phyloP scores from a whole-genome alignment of 2,888 invertebrate genomes.

The Cabera pusaria region DNA sequence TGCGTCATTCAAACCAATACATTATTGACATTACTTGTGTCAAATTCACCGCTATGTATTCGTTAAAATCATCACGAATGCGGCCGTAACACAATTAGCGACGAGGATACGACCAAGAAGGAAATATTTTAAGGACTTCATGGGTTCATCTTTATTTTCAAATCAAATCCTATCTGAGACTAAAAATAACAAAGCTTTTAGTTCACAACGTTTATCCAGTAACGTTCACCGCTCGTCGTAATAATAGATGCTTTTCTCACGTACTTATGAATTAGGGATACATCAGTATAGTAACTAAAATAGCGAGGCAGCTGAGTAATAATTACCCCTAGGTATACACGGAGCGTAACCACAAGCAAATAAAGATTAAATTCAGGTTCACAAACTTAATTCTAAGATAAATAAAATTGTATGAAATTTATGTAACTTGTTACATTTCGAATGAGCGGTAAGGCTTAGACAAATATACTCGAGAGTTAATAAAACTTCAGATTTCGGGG shows the following conservation, averaged over 20 bases:
- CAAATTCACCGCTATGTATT: too few relatives aligned
- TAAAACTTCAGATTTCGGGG: not conserved
- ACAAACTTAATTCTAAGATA: constrained; percentile 8
- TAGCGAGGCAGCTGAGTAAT: constrained; percentile 9
- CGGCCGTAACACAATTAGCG: too few relatives aligned
- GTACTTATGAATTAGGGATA: constrained; percentile 14
- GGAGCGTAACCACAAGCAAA: constrained; percentile 13
- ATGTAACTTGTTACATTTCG: constrained; percentile 4
- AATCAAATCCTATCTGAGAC: too few relatives aligned
- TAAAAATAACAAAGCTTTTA: too few relatives aligned
- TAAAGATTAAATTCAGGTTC: constrained; percentile 5
- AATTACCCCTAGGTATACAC: constrained; percentile 8
- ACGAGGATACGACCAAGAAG: too few relatives aligned
- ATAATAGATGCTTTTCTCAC: constrained; percentile 15
- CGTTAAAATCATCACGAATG: too few relatives aligned
- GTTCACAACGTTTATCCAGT: too few relatives aligned
- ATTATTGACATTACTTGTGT: too few relatives aligned
- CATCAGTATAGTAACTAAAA: constrained; percentile 9
- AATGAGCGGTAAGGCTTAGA: constrained; percentile 1
- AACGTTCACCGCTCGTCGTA: constrained; percentile 11
- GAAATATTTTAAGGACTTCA: too few relatives aligned
- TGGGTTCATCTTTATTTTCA: too few relatives aligned
- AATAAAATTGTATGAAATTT: constrained; percentile 10
- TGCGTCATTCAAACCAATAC: too few relatives aligned
- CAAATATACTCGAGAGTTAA: constrained; percentile 8